phyloP scores from a whole-genome alignment of 2,113 vertebrate species.

The Chloropsis cyanopogon region DNA sequence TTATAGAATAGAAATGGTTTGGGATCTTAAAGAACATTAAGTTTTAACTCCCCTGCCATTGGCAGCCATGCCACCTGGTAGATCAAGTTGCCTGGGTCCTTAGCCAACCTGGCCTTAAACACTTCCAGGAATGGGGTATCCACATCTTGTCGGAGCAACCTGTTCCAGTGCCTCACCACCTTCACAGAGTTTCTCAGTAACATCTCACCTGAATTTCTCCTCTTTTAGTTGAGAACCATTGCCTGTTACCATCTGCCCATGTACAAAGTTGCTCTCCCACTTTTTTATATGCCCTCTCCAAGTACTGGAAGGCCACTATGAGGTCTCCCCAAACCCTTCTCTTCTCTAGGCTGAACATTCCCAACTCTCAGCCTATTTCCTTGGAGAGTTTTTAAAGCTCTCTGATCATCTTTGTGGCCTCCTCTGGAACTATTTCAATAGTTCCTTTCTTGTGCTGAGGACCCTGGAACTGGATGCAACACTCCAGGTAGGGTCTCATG shows the following conservation, averaged over 20 bases:
- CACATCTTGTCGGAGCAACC: accelerated
- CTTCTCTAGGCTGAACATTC: not conserved
- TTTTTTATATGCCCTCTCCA: not conserved
- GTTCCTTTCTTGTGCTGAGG: not conserved
- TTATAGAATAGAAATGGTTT: not conserved
- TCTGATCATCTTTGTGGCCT: not conserved
- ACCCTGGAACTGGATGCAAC: not conserved
- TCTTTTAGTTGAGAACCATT: not conserved
- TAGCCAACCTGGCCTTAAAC: not conserved
- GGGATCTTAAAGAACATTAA: not conserved
- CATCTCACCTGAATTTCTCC: not conserved
- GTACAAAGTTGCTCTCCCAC: not conserved
- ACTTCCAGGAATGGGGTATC: not conserved
- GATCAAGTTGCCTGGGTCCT: not conserved
- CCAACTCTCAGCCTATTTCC: not conserved
- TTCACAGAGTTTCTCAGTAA: not conserved
- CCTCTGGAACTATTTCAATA: not conserved
- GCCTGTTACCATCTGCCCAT: not conserved
- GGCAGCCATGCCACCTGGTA: not conserved
- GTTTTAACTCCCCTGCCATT: not conserved
- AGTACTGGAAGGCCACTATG: not conserved
- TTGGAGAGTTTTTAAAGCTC: not conserved
- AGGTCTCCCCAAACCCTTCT: not conserved
- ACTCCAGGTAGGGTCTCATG: not conserved
- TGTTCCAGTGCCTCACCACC: not conserved